Evolutionary conservation across 1,140 invertebrate species (phyloP).

Genomic region (Kradibia gibbosae): DNA sequence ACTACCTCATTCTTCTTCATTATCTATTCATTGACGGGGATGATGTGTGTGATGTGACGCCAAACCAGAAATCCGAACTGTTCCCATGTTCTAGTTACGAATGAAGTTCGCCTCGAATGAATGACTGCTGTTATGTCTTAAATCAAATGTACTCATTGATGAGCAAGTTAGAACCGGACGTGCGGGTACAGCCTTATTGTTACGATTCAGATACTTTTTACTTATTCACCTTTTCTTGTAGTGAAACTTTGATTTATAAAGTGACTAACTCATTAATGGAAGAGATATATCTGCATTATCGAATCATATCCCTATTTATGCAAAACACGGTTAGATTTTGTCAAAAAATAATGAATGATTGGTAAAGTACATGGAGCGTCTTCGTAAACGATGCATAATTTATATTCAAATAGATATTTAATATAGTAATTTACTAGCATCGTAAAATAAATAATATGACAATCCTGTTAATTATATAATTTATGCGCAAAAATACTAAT

Average conservation of each 20-base stretch:
- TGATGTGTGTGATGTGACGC: conserved; percentile 67
- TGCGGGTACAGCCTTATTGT: conserved; percentile 44
- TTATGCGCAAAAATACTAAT: too few species aligned
- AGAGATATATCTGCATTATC: too few species aligned
- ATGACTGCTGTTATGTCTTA: conserved; percentile 48
- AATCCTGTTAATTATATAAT: too few species aligned
- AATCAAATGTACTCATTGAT: conserved; percentile 44
- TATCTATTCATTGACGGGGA: conserved; percentile 69
- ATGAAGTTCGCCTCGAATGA: conserved; percentile 15
- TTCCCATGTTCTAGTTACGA: conserved; percentile 68
- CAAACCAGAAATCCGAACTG: conserved; percentile 68
- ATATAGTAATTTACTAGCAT: too few species aligned
- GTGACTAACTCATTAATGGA: too few species aligned
- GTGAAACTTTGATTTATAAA: not conserved
- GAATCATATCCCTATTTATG: too few species aligned
- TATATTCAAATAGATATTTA: too few species aligned
- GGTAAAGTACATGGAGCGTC: too few species aligned
- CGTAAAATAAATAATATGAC: too few species aligned
- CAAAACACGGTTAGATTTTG: too few species aligned
- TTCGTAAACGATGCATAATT: too few species aligned
- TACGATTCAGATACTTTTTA: conserved; percentile 14
- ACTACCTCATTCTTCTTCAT: conserved; percentile 71
- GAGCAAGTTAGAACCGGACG: conserved; percentile 42
- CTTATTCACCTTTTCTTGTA: not conserved
- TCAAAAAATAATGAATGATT: too few species aligned